phyloP scores from a whole-genome alignment of 2,113 vertebrate species.

The Sceloporus tristichus region DNA sequence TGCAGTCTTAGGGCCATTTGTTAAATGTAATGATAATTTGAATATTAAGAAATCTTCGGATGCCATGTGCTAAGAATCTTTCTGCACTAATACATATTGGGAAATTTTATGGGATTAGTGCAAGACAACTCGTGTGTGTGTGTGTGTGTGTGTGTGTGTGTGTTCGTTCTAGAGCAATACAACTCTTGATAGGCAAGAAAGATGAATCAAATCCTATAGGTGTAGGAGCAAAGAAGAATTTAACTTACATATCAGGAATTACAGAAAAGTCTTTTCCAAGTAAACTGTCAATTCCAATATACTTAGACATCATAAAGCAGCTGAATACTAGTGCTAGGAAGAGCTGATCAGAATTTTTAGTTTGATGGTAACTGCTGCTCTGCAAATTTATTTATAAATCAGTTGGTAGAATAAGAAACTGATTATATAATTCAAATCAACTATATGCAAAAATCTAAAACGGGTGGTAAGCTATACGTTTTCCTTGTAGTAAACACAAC shows the following conservation, averaged over 20 bases:
- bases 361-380: neutral
- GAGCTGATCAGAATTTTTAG: neutral
- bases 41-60: neutral
- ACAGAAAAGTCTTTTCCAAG: neutral
- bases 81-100: neutral
- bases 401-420: neutral
- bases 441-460: neutral
- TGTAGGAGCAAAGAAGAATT: neutral
- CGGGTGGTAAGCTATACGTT: no score
- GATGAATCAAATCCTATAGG: neutral
- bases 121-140: neutral
- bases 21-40: neutral
- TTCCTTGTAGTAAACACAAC: neutral
- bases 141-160: no score
- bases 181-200: neutral
- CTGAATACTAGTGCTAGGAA: neutral
- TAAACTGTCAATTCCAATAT: neutral
- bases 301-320: neutral
- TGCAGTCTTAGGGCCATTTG: neutral
- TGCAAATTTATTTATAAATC: neutral
- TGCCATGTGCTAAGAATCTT: neutral
- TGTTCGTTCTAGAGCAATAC: no score
- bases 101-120: neutral
- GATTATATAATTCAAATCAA: neutral
- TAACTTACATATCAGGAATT: neutral